These are phyloP conservation scores for Zaprionus inermis DNA, from an alignment of 1,140 invertebrate genomes.

Conservation along the genomic window DNA sequence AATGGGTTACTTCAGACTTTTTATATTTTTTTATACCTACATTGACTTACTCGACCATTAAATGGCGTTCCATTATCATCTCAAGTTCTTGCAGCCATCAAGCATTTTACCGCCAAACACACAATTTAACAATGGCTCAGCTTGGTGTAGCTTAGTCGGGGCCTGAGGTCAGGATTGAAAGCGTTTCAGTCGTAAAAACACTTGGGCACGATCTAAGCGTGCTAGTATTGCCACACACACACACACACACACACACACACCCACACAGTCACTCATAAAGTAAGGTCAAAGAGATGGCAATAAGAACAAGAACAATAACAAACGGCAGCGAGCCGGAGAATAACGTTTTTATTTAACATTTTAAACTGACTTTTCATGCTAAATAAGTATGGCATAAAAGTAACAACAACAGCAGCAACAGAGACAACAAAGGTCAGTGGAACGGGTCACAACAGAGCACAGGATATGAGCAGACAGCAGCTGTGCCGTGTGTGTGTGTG, in stretches of 20 bases:
- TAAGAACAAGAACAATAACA: conserved; percentile 38
- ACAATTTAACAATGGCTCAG: conserved; percentile 46
- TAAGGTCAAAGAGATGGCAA: conserved; percentile 39
- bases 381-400: conserved; percentile 73
- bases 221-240: conserved; percentile 25
- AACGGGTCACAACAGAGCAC: neutral
- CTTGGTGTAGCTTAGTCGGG: neutral
- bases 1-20: neutral
- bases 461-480: conserved; percentile 13
- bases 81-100: conserved; percentile 51
- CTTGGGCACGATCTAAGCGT: conserved; percentile 41
- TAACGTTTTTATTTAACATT: conserved; percentile 54
- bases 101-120: conserved; percentile 53
- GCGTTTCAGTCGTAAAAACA: conserved; percentile 63
- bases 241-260: neutral
- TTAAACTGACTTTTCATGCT: conserved; percentile 81
- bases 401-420: conserved; percentile 19
- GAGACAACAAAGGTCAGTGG: neutral
- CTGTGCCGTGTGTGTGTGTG: conserved; percentile 12
- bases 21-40: conserved; percentile 21
- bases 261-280: conserved; percentile 35
- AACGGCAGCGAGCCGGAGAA: conserved; percentile 18
- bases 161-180: conserved; percentile 23
- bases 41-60: conserved; percentile 36
- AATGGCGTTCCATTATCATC: conserved; percentile 53